phyloP scores from a whole-genome alignment of 1,140 invertebrate species.

The Plutomurus gul region DNA sequence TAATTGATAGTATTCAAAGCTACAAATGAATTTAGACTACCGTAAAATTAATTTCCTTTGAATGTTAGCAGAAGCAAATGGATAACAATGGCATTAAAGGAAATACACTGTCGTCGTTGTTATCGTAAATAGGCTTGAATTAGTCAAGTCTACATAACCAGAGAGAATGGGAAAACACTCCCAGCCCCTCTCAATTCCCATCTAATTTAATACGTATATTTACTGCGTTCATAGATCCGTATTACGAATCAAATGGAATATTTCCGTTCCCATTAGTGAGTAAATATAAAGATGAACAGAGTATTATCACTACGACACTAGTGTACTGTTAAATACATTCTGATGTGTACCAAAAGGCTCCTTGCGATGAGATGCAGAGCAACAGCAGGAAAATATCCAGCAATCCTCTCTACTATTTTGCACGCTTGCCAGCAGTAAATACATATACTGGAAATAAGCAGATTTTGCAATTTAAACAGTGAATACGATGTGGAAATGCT shows the following conservation, averaged over 20 bases:
- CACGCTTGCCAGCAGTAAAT: too few species aligned
- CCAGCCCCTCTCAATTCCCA: neutral
- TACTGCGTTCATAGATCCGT: neutral
- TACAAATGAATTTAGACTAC: conserved; percentile 3
- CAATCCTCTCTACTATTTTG: too few species aligned
- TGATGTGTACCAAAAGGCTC: too few species aligned
- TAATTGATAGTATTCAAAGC: conserved; percentile 20
- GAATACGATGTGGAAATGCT: neutral
- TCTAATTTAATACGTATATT: neutral
- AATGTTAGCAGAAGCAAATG: neutral
- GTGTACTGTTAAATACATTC: too few species aligned
- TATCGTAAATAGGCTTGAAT: neutral
- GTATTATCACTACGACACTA: too few species aligned
- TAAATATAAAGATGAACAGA: neutral
- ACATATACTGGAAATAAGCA: neutral
- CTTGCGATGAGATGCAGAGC: too few species aligned
- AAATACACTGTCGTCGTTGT: neutral
- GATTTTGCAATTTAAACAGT: neutral
- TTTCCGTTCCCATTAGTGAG: neutral
- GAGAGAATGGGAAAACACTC: neutral
- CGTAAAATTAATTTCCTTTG: neutral
- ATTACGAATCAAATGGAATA: neutral
- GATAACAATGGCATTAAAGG: neutral
- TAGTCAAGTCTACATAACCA: neutral
- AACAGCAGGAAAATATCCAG: too few species aligned